These are phyloP conservation scores for Philopotamus ludificatus DNA, from an alignment of 1,140 invertebrate species.

Conservation along the genomic window DNA sequence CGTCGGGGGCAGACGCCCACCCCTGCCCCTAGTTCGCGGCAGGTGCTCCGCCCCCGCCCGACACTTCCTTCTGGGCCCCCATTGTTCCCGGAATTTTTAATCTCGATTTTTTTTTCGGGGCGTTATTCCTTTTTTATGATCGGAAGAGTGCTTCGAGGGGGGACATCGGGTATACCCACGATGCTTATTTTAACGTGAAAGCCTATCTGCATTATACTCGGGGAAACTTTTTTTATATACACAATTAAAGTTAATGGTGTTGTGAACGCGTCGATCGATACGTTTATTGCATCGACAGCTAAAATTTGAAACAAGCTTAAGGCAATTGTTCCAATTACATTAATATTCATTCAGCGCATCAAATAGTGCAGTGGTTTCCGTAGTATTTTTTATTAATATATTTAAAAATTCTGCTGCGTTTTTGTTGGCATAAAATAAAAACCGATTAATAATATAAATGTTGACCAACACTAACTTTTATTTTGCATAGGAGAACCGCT, in stretches of 20 bases:
- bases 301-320: not conserved
- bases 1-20: not conserved
- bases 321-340: no score
- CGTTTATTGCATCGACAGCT: not conserved
- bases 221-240: conserved; percentile 10
- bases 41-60: conserved; percentile 6
- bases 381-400: no score
- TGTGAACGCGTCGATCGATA: not conserved
- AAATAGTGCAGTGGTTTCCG: no score
- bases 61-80: not conserved
- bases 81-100: conserved; percentile 34
- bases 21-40: not conserved
- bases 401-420: no score
- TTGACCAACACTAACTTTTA: no score
- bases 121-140: conserved; percentile 22
- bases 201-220: conserved; percentile 10
- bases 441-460: no score
- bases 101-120: conserved; percentile 28
- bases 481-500: no score
- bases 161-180: conserved; percentile 4
- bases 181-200: conserved; percentile 13
- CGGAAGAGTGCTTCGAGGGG: conserved; percentile 16
- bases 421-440: no score
- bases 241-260: conserved; percentile 1
- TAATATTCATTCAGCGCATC: no score